Conservation (phyloP, 2,888 invertebrate genomes). For the Globia sparganii region DNA sequence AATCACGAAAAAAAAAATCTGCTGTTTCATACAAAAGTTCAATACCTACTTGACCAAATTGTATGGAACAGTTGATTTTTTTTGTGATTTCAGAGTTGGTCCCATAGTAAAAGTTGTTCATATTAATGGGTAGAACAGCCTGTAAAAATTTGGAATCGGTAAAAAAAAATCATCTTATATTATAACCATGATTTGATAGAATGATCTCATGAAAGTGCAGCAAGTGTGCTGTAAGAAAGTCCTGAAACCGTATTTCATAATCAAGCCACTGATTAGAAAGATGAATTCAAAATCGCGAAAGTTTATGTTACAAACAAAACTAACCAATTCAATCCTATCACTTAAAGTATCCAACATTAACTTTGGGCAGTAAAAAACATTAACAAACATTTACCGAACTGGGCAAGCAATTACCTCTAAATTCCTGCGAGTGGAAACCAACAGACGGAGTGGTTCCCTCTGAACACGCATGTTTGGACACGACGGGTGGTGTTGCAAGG, state of each 20-base stretch:
- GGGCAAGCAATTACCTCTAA: slow-evolving; percentile 68
- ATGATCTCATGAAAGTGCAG: background rate
- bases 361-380: slow-evolving; percentile 40
- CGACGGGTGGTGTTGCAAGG: slow-evolving; percentile 29
- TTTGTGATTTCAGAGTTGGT: no score
- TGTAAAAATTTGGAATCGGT: no score
- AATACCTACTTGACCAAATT: no score
- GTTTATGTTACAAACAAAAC: slow-evolving; percentile 2
- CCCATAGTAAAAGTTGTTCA: no score
- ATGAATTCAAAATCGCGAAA: background rate
- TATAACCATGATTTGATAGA: no score
- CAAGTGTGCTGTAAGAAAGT: background rate
- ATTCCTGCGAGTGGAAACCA: slow-evolving; percentile 58
- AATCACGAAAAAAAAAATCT: no score
- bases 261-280: background rate
- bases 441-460: slow-evolving; percentile 20
- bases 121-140: no score
- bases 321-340: background rate
- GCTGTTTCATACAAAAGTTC: no score
- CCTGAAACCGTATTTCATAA: background rate
- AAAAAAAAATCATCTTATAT: no score
- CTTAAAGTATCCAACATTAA: slow-evolving; percentile 4
- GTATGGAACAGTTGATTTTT: no score
- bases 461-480: slow-evolving; percentile 36
- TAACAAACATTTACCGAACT: slow-evolving; percentile 56